Conservation (phyloP, 2,888 invertebrate genomes). For the Elgonia sp. region DNA sequence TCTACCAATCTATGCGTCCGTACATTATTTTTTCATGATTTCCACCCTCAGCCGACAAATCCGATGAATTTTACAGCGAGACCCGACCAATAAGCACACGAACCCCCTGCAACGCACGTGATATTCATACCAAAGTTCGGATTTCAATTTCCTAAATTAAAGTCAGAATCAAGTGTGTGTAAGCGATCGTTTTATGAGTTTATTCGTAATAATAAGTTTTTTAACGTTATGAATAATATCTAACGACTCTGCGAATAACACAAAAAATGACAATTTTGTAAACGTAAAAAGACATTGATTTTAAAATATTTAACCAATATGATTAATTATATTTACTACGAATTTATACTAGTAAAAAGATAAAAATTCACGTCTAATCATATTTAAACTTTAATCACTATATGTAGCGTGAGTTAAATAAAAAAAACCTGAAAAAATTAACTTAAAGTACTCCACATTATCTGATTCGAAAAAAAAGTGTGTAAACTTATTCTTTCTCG, state of each 20-base stretch:
- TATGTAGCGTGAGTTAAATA: too few relatives aligned
- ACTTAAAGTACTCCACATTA: neutral
- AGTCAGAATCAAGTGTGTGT: neutral
- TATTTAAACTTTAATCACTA: too few relatives aligned
- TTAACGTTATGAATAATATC: neutral
- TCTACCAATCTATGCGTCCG: slow-evolving; percentile 27
- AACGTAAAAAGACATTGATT: too few relatives aligned
- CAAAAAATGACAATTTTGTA: too few relatives aligned
- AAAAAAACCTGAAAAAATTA: too few relatives aligned
- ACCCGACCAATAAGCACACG: slow-evolving; percentile 21
- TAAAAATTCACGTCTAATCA: too few relatives aligned
- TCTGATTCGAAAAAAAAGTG: neutral
- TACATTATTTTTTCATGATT: slow-evolving; percentile 57
- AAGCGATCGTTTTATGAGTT: neutral
- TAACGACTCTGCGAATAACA: too few relatives aligned
- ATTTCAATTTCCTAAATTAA: slow-evolving; percentile 52
- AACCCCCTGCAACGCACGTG: slow-evolving; percentile 30
- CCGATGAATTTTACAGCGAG: slow-evolving; percentile 46
- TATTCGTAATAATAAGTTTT: neutral
- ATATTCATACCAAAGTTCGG: slow-evolving; percentile 48
- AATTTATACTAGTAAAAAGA: too few relatives aligned
- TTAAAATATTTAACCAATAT: too few relatives aligned
- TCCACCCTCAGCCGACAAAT: slow-evolving; percentile 27
- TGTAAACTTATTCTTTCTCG: neutral
- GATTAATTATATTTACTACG: too few relatives aligned